Percentiles rank a stretch among this genome's conserved stretches.
phyloP scores from a whole-genome alignment of 2,888 invertebrate species.

The Synanthedon vespiformis region DNA sequence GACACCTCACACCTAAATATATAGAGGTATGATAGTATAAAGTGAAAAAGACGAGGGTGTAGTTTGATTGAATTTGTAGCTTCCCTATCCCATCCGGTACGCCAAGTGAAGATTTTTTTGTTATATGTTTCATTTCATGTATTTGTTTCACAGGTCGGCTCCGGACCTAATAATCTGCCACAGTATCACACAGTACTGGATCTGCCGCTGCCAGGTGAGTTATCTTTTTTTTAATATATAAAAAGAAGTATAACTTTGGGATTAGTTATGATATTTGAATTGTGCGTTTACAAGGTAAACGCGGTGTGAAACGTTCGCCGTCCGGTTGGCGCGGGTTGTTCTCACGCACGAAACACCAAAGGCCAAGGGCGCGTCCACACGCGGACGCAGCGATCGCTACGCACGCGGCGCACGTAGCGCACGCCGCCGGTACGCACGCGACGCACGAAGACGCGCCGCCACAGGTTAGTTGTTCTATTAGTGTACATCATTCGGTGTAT shows the following conservation, averaged over 20 bases:
- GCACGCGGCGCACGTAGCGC: background rate
- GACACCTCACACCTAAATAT: conserved; percentile 74
- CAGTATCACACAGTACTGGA: conserved; percentile 95
- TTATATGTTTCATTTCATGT: background rate
- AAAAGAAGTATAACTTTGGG: too few species aligned
- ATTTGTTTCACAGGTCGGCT: conserved; percentile 75
- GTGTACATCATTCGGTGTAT: too few species aligned
- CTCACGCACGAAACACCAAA: conserved; percentile 69
- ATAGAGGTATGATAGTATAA: conserved; percentile 69
- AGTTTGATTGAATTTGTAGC: too few species aligned
- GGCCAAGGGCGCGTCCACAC: conserved; percentile 14
- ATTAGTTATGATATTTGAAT: background rate
- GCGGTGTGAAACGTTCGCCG: conserved; percentile 77
- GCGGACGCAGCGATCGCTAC: conserved; percentile 5
- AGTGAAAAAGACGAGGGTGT: too few species aligned
- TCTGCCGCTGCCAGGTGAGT: conserved; percentile 72
- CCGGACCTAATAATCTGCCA: conserved; percentile 85
- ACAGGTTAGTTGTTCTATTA: too few species aligned
- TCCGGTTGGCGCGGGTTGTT: conserved; percentile 86
- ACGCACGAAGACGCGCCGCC: too few species aligned
- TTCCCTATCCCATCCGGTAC: too few species aligned
- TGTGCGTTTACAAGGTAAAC: conserved; percentile 37
- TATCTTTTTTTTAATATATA: too few species aligned
- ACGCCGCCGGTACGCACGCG: too few species aligned
- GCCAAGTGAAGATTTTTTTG: background rate